phyloP scores from a whole-genome alignment of 2,113 vertebrate genomes.

The Uropsilus gracilis region DNA sequence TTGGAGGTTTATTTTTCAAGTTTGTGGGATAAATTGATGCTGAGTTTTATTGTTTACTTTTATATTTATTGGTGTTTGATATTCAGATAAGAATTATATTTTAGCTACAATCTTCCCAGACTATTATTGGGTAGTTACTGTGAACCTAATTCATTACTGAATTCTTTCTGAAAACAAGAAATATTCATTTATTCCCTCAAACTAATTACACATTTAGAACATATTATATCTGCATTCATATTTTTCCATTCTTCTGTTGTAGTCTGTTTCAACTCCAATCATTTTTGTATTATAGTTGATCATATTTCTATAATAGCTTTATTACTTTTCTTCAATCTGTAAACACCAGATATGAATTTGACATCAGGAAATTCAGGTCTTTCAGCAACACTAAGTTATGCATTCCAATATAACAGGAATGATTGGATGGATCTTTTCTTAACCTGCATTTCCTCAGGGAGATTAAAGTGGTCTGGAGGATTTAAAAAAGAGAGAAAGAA shows the following conservation, averaged over 20 bases:
- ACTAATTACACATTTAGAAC: background rate
- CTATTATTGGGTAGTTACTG: background rate
- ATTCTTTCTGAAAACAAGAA: slow-evolving; percentile 9
- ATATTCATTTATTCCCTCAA: background rate
- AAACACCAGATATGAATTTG: background rate
- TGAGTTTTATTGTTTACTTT: background rate
- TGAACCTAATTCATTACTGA: background rate
- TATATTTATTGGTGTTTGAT: background rate
- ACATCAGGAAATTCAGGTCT: background rate
- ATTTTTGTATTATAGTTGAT: background rate
- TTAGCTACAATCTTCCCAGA: background rate
- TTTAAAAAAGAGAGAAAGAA: too few relatives aligned
- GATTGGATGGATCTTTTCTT: background rate
- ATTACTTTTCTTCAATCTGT: background rate
- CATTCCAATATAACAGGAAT: background rate
- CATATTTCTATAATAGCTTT: too few relatives aligned
- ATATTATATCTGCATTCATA: background rate
- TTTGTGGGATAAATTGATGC: background rate
- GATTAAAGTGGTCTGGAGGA: background rate
- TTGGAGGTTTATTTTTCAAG: background rate
- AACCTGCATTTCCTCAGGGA: background rate
- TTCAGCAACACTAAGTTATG: background rate
- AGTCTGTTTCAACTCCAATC: background rate
- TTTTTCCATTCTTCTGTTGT: background rate
- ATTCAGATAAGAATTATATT: background rate